Evolutionary conservation across 2,113 vertebrate species (phyloP).

Genomic region (Ammodramus savannarum): DNA sequence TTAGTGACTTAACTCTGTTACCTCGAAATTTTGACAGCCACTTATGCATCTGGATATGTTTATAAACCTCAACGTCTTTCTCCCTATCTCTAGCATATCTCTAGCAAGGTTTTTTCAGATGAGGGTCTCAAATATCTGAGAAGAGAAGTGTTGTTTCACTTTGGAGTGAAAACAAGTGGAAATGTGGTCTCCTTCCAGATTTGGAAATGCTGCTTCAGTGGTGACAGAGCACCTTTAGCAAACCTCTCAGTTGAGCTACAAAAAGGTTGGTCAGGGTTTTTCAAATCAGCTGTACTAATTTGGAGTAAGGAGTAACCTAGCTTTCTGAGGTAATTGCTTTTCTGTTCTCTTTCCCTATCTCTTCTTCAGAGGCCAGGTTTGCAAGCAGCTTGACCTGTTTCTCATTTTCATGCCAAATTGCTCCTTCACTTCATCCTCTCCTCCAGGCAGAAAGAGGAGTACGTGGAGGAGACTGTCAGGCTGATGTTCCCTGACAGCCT

Average conservation of each 20-base stretch:
- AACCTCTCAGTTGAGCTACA: neutral
- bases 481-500: neutral
- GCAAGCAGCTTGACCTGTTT: slow-evolving; percentile 3
- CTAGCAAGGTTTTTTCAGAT: neutral
- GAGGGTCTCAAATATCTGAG: neutral
- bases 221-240: neutral
- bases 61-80: neutral
- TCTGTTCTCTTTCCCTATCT: neutral
- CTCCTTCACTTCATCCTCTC: neutral
- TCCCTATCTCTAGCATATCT: neutral
- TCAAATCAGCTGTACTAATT: neutral
- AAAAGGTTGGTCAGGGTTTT: neutral
- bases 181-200: neutral
- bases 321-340: slow-evolving; percentile 10
- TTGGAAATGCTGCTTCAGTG: neutral
- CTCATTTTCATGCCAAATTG: slow-evolving; percentile 29
- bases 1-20: neutral
- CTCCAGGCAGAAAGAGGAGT: neutral
- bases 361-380: neutral
- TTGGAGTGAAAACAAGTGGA: neutral
- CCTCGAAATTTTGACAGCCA: neutral
- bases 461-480: neutral
- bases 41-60: neutral
- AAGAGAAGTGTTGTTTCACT: neutral
- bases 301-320: neutral